phyloP scores from a whole-genome alignment of 2,113 vertebrate species.

The Rhynchomys soricoides region DNA sequence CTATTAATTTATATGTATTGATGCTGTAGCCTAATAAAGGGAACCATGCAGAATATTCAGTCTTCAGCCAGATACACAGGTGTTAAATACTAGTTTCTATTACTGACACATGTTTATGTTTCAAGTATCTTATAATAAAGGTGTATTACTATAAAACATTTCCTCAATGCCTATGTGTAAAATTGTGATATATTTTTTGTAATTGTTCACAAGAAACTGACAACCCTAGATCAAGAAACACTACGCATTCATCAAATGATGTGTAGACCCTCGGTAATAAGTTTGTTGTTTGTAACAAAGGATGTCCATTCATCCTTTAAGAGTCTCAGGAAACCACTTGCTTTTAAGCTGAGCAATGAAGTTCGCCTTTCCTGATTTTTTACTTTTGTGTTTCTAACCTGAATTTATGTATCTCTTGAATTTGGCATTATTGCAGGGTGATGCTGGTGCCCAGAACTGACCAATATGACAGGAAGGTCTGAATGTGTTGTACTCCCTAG shows the following conservation, averaged over 20 bases:
- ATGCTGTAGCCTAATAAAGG: background rate
- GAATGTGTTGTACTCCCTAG: background rate
- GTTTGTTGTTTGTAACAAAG: slow-evolving; percentile 15
- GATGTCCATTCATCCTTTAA: background rate
- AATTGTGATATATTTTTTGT: background rate
- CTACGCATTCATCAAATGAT: background rate
- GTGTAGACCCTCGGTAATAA: background rate
- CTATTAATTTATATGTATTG: background rate
- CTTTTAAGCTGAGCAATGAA: slow-evolving; percentile 20
- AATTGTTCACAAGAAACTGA: background rate
- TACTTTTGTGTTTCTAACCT: background rate
- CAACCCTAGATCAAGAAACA: background rate
- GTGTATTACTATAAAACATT: slow-evolving; percentile 26
- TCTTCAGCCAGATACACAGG: background rate
- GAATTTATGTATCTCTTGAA: background rate
- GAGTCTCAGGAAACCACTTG: slow-evolving; percentile 2
- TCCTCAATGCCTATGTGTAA: background rate
- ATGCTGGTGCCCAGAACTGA: background rate
- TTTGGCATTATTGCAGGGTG: background rate
- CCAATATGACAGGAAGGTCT: background rate
- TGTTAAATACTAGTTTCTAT: background rate
- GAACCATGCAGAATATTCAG: background rate
- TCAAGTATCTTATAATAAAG: slow-evolving; percentile 30
- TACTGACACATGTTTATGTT: background rate
- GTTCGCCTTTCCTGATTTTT: background rate